These are phyloP conservation scores for Eristalis pertinax DNA, from an alignment of 2,888 invertebrate species.

Conservation along the genomic window DNA sequence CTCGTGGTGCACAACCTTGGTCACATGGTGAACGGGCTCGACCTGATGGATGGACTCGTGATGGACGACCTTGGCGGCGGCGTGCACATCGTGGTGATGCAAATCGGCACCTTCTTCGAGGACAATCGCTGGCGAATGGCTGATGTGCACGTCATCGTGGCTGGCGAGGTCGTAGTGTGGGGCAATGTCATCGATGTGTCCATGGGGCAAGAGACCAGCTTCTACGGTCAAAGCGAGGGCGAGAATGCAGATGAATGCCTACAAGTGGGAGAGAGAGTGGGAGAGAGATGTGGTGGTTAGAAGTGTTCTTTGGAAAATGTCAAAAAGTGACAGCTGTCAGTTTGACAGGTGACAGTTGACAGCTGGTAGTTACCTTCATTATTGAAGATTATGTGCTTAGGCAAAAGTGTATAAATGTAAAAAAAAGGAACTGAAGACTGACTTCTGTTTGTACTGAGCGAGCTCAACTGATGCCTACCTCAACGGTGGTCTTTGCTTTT, in stretches of 20 bases:
- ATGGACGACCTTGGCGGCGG: constrained; percentile 78
- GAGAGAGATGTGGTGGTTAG: not conserved
- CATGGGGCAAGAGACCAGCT: constrained; percentile 78
- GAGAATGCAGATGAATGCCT: constrained; percentile 79
- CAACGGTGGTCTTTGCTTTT: constrained; percentile 76
- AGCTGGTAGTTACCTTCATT: constrained; percentile 78
- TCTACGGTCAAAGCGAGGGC: constrained; percentile 76
- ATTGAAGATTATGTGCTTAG: constrained; percentile 78
- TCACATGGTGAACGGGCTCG: constrained; percentile 79
- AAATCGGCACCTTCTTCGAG: constrained; percentile 74
- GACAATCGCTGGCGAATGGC: constrained; percentile 78
- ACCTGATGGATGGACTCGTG: constrained; percentile 79
- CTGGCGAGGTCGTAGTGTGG: constrained; percentile 75
- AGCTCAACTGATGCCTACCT: constrained; percentile 77
- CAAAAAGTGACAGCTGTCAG: not conserved
- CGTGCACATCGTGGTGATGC: constrained; percentile 74
- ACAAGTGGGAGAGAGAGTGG: not conserved
- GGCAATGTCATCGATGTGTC: constrained; percentile 74
- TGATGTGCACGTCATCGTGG: constrained; percentile 77
- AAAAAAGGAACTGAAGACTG: constrained; percentile 72
- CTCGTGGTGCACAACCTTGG: constrained; percentile 80
- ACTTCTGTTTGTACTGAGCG: constrained; percentile 75
- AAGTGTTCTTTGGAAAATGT: constrained; percentile 8
- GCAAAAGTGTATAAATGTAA: constrained; percentile 76
- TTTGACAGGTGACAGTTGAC: not conserved